Percentiles rank a stretch among this genome's conserved stretches.
phyloP scores from a whole-genome alignment of 2,113 vertebrate genomes.

The Neogobius melanostomus region DNA sequence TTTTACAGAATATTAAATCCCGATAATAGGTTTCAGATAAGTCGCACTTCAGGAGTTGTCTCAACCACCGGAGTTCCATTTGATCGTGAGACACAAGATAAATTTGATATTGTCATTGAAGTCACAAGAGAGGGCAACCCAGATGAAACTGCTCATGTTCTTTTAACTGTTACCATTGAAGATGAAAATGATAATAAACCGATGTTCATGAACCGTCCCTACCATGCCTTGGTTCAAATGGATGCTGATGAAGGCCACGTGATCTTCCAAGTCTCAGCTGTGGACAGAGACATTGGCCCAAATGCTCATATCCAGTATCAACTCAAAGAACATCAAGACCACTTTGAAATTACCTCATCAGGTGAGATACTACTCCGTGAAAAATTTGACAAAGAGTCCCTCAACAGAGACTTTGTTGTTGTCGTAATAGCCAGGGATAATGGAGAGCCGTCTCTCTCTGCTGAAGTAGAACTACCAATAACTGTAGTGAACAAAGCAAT shows the following conservation, averaged over 20 bases:
- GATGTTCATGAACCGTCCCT: conserved; percentile 91
- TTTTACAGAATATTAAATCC: conserved; percentile 94
- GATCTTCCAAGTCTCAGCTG: conserved; percentile 84
- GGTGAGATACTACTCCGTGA: conserved; percentile 89
- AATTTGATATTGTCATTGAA: conserved; percentile 88
- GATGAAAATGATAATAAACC: conserved; percentile 92
- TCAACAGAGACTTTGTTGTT: conserved; percentile 87
- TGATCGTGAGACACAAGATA: conserved; percentile 87
- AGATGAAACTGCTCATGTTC: conserved; percentile 81
- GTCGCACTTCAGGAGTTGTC: conserved; percentile 90
- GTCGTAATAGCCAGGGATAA: conserved; percentile 86
- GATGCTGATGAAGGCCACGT: conserved; percentile 85
- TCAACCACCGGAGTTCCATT: conserved; percentile 90
- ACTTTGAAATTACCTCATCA: conserved; percentile 84
- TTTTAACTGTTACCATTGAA: conserved; percentile 86
- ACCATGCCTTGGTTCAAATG: conserved; percentile 89
- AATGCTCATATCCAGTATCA: conserved; percentile 88
- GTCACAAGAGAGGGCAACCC: conserved; percentile 83
- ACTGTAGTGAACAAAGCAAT: conserved; percentile 92
- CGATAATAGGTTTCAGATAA: conserved; percentile 89
- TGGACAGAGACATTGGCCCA: conserved; percentile 85
- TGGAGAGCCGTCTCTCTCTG: conserved; percentile 84
- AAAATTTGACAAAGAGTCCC: conserved; percentile 83
- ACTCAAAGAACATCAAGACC: conserved; percentile 84
- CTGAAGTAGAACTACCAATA: conserved; percentile 86